phyloP scores from a whole-genome alignment of 2,113 vertebrate genomes.

The Lampris megalopsis region DNA sequence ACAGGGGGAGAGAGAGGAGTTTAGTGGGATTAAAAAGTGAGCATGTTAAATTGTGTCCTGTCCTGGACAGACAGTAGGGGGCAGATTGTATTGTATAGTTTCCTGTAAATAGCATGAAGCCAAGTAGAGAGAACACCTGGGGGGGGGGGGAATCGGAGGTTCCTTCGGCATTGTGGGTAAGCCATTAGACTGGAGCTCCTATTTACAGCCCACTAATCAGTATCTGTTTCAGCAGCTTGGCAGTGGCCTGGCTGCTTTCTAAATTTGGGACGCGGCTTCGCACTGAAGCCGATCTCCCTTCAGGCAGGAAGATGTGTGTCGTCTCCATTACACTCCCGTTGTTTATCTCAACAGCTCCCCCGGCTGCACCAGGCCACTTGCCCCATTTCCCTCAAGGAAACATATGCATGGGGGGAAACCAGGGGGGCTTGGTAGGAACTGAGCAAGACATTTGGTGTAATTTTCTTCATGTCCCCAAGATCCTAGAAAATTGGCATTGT shows the following conservation, averaged over 20 bases:
- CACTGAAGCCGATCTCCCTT: no score
- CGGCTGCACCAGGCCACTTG: no score
- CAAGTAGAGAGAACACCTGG: neutral
- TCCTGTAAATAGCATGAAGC: constrained; percentile 58
- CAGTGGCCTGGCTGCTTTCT: constrained; percentile 16
- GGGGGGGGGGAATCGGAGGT: neutral
- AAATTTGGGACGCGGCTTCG: neutral
- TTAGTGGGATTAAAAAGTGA: constrained; percentile 65
- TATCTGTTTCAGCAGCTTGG: neutral
- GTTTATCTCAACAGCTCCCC: no score
- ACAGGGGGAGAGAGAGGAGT: constrained; percentile 47
- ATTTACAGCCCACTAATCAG: constrained; percentile 37
- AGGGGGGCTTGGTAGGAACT: no score
- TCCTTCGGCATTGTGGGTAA: neutral
- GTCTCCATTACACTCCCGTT: no score
- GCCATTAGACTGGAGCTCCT: constrained; percentile 17
- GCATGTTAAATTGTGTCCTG: constrained; percentile 57
- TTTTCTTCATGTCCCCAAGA: no score
- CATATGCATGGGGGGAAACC: no score
- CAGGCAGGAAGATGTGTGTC: no score
- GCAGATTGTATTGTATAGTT: constrained; percentile 20
- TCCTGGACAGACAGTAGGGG: constrained; percentile 28
- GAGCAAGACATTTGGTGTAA: no score
- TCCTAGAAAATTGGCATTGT: no score
- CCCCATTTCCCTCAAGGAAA: no score